These are phyloP conservation scores for Pteronura brasiliensis DNA, from an alignment of 2,113 vertebrate species.

Conservation along the genomic window DNA sequence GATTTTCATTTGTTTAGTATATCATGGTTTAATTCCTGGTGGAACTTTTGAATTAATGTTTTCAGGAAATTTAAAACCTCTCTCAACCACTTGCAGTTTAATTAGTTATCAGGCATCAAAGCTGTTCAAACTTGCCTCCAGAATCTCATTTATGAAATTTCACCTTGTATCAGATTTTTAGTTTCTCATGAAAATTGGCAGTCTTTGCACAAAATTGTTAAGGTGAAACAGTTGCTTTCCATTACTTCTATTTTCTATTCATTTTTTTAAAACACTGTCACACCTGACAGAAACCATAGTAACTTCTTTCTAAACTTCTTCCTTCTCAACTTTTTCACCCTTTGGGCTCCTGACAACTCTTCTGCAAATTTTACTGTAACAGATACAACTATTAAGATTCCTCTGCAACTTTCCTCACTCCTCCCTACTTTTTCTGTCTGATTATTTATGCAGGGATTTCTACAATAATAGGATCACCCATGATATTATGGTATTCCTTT, in stretches of 20 bases:
- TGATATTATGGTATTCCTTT: neutral
- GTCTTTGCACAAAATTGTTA: neutral
- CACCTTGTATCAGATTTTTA: neutral
- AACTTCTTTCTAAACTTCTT: slow-evolving; percentile 15
- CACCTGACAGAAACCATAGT: neutral
- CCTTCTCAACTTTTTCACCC: neutral
- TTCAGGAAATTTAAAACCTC: neutral
- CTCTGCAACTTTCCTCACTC: neutral
- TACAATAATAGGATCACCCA: neutral
- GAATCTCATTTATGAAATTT: neutral
- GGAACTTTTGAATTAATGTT: neutral
- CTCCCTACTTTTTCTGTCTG: neutral
- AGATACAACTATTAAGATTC: neutral
- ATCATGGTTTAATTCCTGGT: neutral
- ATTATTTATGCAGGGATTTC: neutral
- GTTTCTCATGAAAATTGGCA: neutral
- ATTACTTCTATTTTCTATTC: neutral
- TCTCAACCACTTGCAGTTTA: neutral
- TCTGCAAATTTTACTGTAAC: neutral
- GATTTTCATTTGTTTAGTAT: neutral
- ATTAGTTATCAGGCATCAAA: neutral
- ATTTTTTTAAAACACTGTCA: neutral
- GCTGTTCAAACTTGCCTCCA: neutral
- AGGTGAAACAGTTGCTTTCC: neutral
- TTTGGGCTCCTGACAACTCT: neutral